Percentiles rank a stretch among this genome's conserved stretches.
These are phyloP conservation scores for Chelonoidis abingdonii DNA, from an alignment of 2,113 vertebrate genomes.

Conservation along the genomic window DNA sequence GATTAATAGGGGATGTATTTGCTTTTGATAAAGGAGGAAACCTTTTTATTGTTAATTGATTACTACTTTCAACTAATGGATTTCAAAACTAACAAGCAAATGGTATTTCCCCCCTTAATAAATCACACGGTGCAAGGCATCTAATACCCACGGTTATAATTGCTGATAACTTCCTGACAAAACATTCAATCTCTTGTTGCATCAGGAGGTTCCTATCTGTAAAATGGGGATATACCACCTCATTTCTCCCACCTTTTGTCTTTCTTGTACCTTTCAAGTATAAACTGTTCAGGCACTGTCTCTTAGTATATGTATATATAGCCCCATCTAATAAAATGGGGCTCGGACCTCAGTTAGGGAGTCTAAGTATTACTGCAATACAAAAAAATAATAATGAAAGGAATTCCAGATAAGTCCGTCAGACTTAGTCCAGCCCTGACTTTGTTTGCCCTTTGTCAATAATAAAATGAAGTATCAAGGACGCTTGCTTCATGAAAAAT, in stretches of 20 bases:
- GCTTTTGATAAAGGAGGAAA: background rate
- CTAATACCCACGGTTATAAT: constrained; percentile 21
- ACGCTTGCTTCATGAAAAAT: background rate
- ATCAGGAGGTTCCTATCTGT: background rate
- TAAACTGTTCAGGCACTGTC: background rate
- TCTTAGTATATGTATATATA: background rate
- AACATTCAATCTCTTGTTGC: constrained; percentile 23
- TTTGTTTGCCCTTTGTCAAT: background rate
- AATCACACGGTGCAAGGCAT: constrained; percentile 29
- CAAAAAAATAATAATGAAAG: background rate
- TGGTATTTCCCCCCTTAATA: background rate
- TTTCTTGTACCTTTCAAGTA: background rate
- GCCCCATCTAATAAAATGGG: background rate
- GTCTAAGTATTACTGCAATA: background rate
- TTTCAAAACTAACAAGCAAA: background rate
- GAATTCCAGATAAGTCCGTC: background rate
- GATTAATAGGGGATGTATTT: background rate
- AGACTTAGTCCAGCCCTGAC: background rate
- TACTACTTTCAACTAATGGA: background rate
- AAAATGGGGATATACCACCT: background rate
- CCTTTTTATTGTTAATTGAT: background rate
- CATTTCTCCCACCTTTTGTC: constrained; percentile 1
- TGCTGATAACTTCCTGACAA: constrained; percentile 23
- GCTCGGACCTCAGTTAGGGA: background rate
- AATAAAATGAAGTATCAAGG: background rate